Conservation (phyloP, 2,797 vertebrate species). For the Scolopax bukidnonensis region DNA sequence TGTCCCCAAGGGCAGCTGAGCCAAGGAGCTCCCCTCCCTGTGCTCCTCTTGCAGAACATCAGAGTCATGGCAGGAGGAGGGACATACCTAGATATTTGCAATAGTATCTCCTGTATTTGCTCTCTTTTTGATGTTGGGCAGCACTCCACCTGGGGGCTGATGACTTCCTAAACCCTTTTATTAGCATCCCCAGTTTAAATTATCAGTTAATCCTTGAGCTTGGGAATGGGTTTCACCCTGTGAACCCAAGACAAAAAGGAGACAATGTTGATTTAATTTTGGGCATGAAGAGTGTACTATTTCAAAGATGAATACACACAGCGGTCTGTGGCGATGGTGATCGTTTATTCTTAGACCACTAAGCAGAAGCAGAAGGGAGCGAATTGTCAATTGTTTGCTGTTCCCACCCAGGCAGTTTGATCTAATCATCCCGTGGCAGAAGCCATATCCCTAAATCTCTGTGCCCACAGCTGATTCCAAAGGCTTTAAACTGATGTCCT, state of each 20-base stretch:
- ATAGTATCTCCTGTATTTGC: background rate
- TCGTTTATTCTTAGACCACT: background rate
- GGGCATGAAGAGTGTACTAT: background rate
- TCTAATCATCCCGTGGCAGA: background rate
- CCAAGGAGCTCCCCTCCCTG: background rate
- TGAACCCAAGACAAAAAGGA: conserved; percentile 6
- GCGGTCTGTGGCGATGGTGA: background rate
- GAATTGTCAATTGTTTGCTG: conserved; percentile 10
- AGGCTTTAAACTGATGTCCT: background rate
- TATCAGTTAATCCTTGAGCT: background rate
- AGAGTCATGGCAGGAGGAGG: background rate
- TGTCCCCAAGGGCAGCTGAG: background rate
- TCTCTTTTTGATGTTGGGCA: background rate
- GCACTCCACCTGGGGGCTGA: background rate
- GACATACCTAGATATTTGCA: background rate
- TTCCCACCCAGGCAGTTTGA: conserved; percentile 41
- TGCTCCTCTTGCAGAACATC: background rate
- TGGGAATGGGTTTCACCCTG: background rate
- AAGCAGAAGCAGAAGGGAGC: conserved; percentile 51
- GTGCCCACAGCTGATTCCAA: background rate
- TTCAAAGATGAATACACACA: background rate
- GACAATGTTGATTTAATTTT: conserved; percentile 47
- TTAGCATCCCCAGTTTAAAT: background rate
- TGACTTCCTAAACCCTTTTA: background rate
- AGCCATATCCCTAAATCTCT: conserved; percentile 2